phyloP scores from a whole-genome alignment of 2,888 invertebrate genomes.

The Hydropsyche betteni region DNA sequence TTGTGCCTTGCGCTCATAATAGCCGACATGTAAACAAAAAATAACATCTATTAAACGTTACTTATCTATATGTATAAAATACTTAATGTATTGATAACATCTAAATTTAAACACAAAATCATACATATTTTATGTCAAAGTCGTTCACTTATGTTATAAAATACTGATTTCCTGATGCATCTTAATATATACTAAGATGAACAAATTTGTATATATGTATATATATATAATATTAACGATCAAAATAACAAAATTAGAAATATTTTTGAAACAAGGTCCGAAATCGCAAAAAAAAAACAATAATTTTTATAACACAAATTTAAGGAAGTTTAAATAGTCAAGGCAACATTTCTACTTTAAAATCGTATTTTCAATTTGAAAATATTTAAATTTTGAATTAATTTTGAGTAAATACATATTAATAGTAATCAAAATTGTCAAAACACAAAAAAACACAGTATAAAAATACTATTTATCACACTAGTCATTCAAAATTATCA shows the following conservation, averaged over 20 bases:
- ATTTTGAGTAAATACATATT: no score
- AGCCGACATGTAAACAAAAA: background rate
- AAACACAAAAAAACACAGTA: slow-evolving; percentile 32
- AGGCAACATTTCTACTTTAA: slow-evolving; percentile 13
- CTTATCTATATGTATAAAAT: slow-evolving; percentile 28
- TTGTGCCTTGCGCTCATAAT: no score
- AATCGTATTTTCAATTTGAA: background rate
- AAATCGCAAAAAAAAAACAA: background rate
- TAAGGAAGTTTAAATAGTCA: background rate
- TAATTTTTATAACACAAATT: no score
- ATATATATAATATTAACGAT: background rate
- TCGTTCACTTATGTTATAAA: slow-evolving; percentile 9
- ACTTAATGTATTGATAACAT: slow-evolving; percentile 32
- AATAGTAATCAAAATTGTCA: background rate
- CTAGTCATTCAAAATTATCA: slow-evolving; percentile 26
- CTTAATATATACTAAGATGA: background rate
- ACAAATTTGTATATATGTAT: background rate
- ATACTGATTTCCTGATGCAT: slow-evolving; percentile 22
- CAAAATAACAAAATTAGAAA: no score
- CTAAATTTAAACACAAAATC: slow-evolving; percentile 30
- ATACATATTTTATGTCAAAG: slow-evolving; percentile 20
- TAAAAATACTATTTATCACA: slow-evolving; percentile 38
- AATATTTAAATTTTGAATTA: background rate
- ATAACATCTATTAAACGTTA: slow-evolving; percentile 11
- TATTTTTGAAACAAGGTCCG: background rate